Evolutionary conservation across 1,140 invertebrate genomes (phyloP), one percentile per base, ranked within the genome.

Genomic region (Frieseomelitta varia): DNA sequence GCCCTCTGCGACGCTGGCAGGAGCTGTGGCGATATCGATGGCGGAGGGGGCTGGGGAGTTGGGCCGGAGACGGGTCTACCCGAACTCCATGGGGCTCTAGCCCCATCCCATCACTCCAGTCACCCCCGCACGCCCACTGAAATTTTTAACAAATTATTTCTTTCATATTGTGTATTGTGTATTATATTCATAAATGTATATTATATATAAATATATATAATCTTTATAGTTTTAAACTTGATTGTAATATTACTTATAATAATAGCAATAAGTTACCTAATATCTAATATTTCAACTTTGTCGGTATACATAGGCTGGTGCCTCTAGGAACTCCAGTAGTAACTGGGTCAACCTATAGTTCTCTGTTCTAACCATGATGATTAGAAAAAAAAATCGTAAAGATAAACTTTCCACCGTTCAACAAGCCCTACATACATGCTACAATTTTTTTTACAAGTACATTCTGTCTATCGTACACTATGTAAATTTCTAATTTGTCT

Each of bases 71-170:
- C 94, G 94, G 94, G 94, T 93, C 92, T 94, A 95, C 94, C 94
- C 94, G 94, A 95, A 95, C 94, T 95, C 94, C 94, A 95, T 95
- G 93, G 94, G 94, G 94, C 94, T 95, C 94, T 94, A 94, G 93
- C 94, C 94, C 94, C 94, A 95, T 95, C 94, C 94, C 94, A 95
- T 95, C 92, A 94, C 93, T 94, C 93, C 93, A 93, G 93, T 95
- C 94, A 94, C 94, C 94, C 94, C 93, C 93, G 93, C 93, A 93
- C 93, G 91, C 90, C 92, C 92, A 94, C 94, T 95, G 90, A 88
- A 88, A 88, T 34, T 63, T 63, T 21, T 34, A 77, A 77, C 4
- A 51, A 77, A 63, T 77, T 61, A 63, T 51, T 63, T 27, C 3
- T 77, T 21, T 78, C 14, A 65, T 11, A 53, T 65, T 17, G 21